Base-by-base conservation (phyloP, 2,113 vertebrate species). In the Carassius auratus region DNA sequence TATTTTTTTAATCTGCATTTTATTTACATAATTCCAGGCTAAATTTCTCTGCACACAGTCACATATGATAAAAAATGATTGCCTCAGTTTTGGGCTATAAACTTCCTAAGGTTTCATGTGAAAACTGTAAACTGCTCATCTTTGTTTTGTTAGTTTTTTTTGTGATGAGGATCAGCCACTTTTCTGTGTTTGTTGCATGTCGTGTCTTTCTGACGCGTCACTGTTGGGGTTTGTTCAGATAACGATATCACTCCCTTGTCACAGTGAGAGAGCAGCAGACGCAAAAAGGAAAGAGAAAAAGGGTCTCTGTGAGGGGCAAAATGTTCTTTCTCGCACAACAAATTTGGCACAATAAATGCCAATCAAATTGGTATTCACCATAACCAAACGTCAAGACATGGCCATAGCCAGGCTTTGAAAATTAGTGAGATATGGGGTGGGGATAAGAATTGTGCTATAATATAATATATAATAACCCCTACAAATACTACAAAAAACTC, bases 21-120 rank as follows among this genome's bases (percentile, higher is more conserved):
- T 89, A 90, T 91, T 92, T 90, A 85, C 86, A 90, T 90, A 88
- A 90, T 90, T 91, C 84, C 81, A 81, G 45, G 75, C 88, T 86
- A 33, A 73, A 73, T 85, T 79, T 71, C 7, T n/a, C 33, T 66
- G 77, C 87, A 87, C 86, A 55, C 86, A 89, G 75, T 89, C 87
- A 86, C 78, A 90, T 89, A 82, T 86, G 84, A 90, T 89, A 88
- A 88, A 88, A 89, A 88, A 81, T 87, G 73, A 88, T 83, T 81
- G 82, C 61, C 76, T 88, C 78, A 45, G 78, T 64, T 61, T 76
- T 73, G 79, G 85, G 23, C 59, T 81, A 82, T 73, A 57, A 84
- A 30, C 42, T 82, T 50, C 81, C 86, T 85, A 50, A 76, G 73
- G 76, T 68, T 86, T 73, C 19, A 83, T 59, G 68, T 69, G 68